Evolutionary conservation across 2,797 vertebrate species (phyloP).

Genomic region (Enteromius treurensis): DNA sequence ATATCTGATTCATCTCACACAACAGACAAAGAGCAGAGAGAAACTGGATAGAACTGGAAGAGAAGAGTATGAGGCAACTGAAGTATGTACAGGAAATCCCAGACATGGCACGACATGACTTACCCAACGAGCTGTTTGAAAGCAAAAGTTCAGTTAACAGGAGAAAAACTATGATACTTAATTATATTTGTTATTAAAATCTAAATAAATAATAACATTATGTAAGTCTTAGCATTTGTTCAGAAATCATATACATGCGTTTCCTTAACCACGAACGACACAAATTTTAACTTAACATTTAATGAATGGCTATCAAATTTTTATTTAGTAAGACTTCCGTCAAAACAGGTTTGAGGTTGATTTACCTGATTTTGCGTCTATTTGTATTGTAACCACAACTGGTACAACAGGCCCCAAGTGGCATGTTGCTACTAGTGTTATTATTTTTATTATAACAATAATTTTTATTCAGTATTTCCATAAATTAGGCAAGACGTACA

Average conservation of each 20-base stretch:
- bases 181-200: neutral
- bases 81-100: neutral
- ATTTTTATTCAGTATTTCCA: neutral
- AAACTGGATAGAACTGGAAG: neutral
- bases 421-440: neutral
- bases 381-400: neutral
- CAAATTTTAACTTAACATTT: neutral
- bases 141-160: slow-evolving; percentile 15
- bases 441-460: neutral
- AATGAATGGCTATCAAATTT: neutral
- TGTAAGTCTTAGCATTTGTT: neutral
- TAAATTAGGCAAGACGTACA: neutral
- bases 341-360: neutral
- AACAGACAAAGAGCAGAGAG: neutral
- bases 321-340: neutral
- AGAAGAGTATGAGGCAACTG: neutral
- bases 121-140: slow-evolving; percentile 25
- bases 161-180: neutral
- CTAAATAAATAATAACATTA: neutral
- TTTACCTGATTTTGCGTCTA: neutral
- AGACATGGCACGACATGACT: slow-evolving; percentile 20
- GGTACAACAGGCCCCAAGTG: neutral
- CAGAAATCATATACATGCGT: too few species aligned
- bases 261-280: neutral
- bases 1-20: slow-evolving; percentile 33